Evolutionary conservation across 2,888 invertebrate species (phyloP).

Genomic region (Melanchra persicariae): DNA sequence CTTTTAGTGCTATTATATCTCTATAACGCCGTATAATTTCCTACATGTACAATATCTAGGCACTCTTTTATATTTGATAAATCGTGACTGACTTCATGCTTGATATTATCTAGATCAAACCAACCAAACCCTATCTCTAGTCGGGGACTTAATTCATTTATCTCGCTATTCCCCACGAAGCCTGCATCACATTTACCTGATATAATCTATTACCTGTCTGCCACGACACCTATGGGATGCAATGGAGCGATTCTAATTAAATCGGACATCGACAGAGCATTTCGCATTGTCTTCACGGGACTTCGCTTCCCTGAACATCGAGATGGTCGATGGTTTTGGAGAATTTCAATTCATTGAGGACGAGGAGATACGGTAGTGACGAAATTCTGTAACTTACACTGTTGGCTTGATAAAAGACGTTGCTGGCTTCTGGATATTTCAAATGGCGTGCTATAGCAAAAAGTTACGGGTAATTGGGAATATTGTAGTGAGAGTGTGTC

Average conservation of each 20-base stretch:
- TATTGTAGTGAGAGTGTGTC: too few relatives aligned
- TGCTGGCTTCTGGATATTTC: neutral
- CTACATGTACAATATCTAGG: too few relatives aligned
- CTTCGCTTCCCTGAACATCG: constrained; percentile 47
- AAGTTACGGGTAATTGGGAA: too few relatives aligned
- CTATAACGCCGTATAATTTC: too few relatives aligned
- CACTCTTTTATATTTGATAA: neutral
- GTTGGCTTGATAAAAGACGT: constrained; percentile 10
- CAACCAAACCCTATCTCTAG: neutral
- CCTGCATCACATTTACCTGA: constrained; percentile 36
- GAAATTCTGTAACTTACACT: constrained; percentile 27
- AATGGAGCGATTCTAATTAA: constrained; percentile 56
- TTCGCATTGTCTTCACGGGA: constrained; percentile 54
- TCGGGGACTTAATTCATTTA: constrained; percentile 33
- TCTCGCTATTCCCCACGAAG: constrained; percentile 24
- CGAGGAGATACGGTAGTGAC: constrained; percentile 28
- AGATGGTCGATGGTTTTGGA: constrained; percentile 45
- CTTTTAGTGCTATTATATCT: too few relatives aligned
- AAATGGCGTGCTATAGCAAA: neutral
- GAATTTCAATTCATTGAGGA: constrained; percentile 47
- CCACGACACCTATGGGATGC: constrained; percentile 53
- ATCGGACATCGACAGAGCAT: constrained; percentile 48
- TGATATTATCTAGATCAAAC: constrained; percentile 9
- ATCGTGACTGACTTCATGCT: neutral
- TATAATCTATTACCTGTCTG: constrained; percentile 38